Percentiles rank a stretch among this genome's conserved stretches.
Evolutionary conservation across 1,140 invertebrate species (phyloP).

Genomic region (Megalonaias nervosa): DNA sequence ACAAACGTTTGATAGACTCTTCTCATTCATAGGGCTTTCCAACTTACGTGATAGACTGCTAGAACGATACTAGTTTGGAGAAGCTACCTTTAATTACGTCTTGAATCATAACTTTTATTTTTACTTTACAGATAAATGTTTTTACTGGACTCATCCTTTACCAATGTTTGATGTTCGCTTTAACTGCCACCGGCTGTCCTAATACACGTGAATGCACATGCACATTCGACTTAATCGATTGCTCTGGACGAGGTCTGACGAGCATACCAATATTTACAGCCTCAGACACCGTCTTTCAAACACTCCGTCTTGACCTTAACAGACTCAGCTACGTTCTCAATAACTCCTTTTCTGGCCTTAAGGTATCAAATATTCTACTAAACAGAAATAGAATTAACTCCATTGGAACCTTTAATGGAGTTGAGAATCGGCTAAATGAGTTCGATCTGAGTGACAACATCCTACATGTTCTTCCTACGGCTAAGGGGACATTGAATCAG

Average conservation of each 20-base stretch:
- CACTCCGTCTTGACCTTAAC: slow-evolving; percentile 15
- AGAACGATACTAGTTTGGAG: too few relatives aligned
- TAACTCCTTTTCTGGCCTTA: slow-evolving; percentile 13
- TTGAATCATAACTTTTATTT: too few relatives aligned
- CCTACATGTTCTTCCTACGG: slow-evolving; percentile 9
- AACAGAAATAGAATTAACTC: slow-evolving; percentile 9
- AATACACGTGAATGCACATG: slow-evolving; percentile 25
- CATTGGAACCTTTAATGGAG: slow-evolving; percentile 4
- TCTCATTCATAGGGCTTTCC: too few relatives aligned
- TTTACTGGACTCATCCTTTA: background rate
- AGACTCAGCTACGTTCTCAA: background rate
- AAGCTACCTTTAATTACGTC: too few relatives aligned
- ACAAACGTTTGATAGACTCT: too few relatives aligned
- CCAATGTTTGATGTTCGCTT: background rate
- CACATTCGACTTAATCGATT: slow-evolving; percentile 7
- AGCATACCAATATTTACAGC: background rate
- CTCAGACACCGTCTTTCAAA: background rate
- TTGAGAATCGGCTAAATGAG: background rate
- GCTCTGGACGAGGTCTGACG: slow-evolving; percentile 1
- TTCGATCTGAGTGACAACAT: slow-evolving; percentile 10
- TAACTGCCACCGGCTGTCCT: background rate
- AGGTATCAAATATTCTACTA: slow-evolving; percentile 10
- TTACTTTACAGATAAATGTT: too few relatives aligned
- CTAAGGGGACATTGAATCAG: slow-evolving; percentile 1
- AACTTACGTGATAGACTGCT: too few relatives aligned